Evolutionary conservation across 2,797 vertebrate species (phyloP).

Genomic region (Bradypodion pumilum): DNA sequence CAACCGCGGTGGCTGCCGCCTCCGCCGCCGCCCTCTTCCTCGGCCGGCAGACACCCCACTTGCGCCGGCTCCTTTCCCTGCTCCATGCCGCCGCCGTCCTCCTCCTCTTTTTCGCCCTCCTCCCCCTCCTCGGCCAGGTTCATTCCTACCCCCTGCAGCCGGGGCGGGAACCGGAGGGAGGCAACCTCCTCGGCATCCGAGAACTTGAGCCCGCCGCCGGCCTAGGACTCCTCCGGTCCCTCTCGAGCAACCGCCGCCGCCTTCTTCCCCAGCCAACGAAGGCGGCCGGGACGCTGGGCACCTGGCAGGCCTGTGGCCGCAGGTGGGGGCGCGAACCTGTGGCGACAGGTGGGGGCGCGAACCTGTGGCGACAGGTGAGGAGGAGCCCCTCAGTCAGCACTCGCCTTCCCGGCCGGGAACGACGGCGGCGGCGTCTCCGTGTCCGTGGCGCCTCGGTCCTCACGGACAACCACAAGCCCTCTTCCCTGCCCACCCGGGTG

Average conservation of each 20-base stretch:
- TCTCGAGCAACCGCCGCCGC: background rate
- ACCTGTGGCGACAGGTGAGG: too few relatives aligned
- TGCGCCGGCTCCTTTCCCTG: conserved; percentile 29
- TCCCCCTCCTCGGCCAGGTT: conserved; percentile 49
- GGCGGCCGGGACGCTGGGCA: background rate
- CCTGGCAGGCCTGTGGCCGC: background rate
- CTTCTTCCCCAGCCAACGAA: background rate
- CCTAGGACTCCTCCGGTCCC: background rate
- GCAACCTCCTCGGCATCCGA: conserved; percentile 46
- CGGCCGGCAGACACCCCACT: background rate
- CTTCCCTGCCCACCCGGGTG: background rate
- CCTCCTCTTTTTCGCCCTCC: background rate
- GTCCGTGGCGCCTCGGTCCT: background rate
- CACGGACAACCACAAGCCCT: background rate
- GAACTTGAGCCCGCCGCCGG: background rate
- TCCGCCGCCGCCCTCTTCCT: conserved; percentile 40
- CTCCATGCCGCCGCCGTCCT: conserved; percentile 9
- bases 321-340: too few relatives aligned
- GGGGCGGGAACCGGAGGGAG: conserved; percentile 8
- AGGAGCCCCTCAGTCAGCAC: too few relatives aligned
- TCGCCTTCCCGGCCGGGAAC: too few relatives aligned
- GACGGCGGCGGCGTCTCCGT: too few relatives aligned
- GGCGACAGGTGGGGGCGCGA: too few relatives aligned
- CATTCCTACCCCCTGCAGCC: conserved; percentile 39
- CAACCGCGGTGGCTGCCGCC: conserved; percentile 1